Evolutionary conservation across 2,888 invertebrate genomes (phyloP), one percentile per base, ranked within the genome.

Genomic region (Dryocosmus kuriphilus): DNA sequence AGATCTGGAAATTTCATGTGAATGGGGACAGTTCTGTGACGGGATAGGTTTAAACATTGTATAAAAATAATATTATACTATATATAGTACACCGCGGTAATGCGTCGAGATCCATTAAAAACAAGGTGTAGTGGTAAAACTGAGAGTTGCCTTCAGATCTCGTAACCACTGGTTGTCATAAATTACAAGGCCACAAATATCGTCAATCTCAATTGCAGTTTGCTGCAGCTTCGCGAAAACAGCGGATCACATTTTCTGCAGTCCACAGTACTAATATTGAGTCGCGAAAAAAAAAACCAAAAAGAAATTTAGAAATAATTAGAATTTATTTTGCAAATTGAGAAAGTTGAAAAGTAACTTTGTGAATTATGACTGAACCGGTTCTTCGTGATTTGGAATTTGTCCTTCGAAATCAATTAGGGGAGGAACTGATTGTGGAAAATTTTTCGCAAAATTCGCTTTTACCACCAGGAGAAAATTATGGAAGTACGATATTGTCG

Each of bases 401-500:
- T 1, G 51, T 91, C 14, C 74, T 91, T 2, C 83, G 82, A 1
- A 82, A 82, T 22, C 83, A 76, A 19, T 77, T 90, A 5, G 87
- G 84, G 0, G 75, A 86, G 5, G 76, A 77, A 1, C 5, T 90
- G 5, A 67, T 82, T 8, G 85, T 90, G 14, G 79, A 85, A 5
- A 82, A 84, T 67, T 89, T 85, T 41, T 81, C 81, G 2, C 83
- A 83, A 0, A 74, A 81, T 22, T 71, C 76, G 4, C 62, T 90
- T 14, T 55, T 90, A 14, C 92, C 92, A 24, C 92, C 93, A 0
- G 94, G 94, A 0, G 94, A 94, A 84, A 94, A 94, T 86, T 94
- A 94, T 86, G 94, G 94, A 2, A 94, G 94, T 83, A 90, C 93
- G 0, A 94, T 94, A 90, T 84, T 94, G 0, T 91, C 92, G 1